Evolutionary conservation across 2,797 vertebrate genomes (phyloP).

Genomic region (Gymnoscopelus braueri): DNA sequence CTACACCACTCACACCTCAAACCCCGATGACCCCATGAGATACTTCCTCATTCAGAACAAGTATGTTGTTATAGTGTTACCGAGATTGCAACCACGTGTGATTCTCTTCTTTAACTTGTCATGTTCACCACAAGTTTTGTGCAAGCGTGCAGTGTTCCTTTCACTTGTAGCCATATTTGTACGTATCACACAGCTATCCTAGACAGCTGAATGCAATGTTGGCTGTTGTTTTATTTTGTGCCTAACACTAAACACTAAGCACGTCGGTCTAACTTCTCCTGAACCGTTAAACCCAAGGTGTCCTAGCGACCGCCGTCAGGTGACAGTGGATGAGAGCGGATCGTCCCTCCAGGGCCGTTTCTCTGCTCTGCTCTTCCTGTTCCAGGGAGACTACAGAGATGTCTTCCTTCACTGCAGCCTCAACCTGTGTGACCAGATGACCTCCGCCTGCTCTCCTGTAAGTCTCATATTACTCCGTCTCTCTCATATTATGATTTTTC

Average conservation of each 20-base stretch:
- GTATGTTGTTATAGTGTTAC: constrained; percentile 48
- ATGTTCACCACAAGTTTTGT: too few relatives aligned
- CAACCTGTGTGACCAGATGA: constrained; percentile 69
- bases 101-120: too few relatives aligned
- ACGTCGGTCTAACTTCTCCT: too few relatives aligned
- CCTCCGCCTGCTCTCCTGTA: constrained; percentile 70
- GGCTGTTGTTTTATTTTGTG: too few relatives aligned
- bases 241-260: too few relatives aligned
- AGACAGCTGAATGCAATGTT: too few relatives aligned
- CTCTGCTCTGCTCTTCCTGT: constrained; percentile 75
- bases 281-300: constrained; percentile 63
- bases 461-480: constrained; percentile 23
- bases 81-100: too few relatives aligned
- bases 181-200: too few relatives aligned
- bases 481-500: neutral
- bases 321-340: constrained; percentile 74
- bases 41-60: constrained; percentile 79
- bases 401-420: constrained; percentile 80
- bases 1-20: constrained; percentile 67
- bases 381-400: constrained; percentile 59
- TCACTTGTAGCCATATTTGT: too few relatives aligned
- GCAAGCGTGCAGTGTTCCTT: too few relatives aligned
- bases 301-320: constrained; percentile 60
- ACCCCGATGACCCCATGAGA: constrained; percentile 45
- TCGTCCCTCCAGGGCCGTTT: constrained; percentile 72